These are phyloP conservation scores for Eubucco bourcierii DNA, from an alignment of 2,113 vertebrate genomes.

Conservation along the genomic window DNA sequence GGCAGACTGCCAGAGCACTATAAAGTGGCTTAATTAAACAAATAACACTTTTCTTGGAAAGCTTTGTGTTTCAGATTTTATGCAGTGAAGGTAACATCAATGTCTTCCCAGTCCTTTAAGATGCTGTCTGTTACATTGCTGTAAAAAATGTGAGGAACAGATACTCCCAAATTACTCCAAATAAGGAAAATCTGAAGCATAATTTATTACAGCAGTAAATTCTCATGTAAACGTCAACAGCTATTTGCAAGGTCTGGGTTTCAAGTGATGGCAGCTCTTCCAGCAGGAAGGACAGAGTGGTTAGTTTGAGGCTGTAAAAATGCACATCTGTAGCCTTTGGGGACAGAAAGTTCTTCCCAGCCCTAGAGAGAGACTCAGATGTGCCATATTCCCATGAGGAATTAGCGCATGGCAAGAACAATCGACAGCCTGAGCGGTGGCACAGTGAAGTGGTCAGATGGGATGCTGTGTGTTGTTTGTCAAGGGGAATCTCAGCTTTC, in stretches of 20 bases:
- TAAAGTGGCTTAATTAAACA: conserved; percentile 57
- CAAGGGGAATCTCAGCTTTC: not conserved
- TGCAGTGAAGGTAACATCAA: not conserved
- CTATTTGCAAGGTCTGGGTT: not conserved
- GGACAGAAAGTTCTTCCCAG: not conserved
- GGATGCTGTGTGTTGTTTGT: accelerated
- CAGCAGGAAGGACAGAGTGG: not conserved
- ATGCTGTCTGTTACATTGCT: not conserved
- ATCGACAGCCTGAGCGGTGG: not conserved
- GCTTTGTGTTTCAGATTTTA: not conserved
- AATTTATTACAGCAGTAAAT: conserved; percentile 45
- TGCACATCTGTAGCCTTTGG: not conserved
- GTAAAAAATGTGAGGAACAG: not conserved
- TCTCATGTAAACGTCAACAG: conserved; percentile 45
- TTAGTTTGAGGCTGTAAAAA: conserved; percentile 50
- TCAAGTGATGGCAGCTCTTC: conserved; percentile 21
- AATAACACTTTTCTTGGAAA: conserved; percentile 29
- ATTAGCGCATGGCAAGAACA: not conserved
- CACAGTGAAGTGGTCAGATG: accelerated
- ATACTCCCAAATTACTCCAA: conserved; percentile 26
- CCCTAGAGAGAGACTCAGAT: not conserved
- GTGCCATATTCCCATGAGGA: not conserved
- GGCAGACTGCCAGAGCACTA: not conserved
- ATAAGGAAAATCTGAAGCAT: conserved; percentile 29
- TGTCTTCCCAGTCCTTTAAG: conserved; percentile 17